A percentile compares a stretch with the other conserved stretches of the same genome.
phyloP scores from a whole-genome alignment of 2,113 vertebrate species.

The Phycodurus eques region DNA sequence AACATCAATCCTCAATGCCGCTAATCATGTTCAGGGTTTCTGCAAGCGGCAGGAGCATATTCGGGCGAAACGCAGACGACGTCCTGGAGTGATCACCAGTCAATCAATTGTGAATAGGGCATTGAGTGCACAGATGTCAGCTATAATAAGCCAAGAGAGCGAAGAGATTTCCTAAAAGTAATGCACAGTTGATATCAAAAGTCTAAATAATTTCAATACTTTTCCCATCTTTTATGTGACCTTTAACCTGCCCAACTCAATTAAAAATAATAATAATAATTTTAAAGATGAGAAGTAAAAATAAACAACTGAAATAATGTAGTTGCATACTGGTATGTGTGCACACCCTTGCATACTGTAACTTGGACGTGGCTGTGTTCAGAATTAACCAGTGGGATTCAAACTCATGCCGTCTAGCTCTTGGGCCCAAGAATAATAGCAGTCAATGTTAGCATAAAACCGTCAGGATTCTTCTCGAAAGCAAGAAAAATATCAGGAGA shows the following conservation, averaged over 20 bases:
- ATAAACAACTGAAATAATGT: too few species aligned
- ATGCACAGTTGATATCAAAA: too few species aligned
- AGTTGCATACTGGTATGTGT: too few species aligned
- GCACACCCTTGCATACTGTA: too few species aligned
- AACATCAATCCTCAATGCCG: neutral
- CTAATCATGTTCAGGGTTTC: neutral
- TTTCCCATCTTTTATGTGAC: neutral
- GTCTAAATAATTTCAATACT: neutral
- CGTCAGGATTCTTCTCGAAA: too few species aligned
- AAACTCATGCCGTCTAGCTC: too few species aligned
- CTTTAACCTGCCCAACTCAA: neutral
- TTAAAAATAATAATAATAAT: too few species aligned
- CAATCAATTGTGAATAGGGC: neutral
- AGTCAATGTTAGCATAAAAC: neutral
- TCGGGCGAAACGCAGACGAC: neutral
- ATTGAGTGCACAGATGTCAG: neutral
- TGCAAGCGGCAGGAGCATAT: neutral
- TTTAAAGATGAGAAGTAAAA: too few species aligned
- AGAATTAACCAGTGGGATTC: too few species aligned
- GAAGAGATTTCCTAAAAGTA: neutral
- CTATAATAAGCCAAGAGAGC: neutral
- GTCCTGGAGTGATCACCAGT: neutral
- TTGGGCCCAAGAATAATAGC: neutral
- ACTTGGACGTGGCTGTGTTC: too few species aligned
- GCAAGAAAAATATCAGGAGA: too few species aligned